phyloP scores from a whole-genome alignment of 2,888 invertebrate species.

The Rotaria socialis region DNA sequence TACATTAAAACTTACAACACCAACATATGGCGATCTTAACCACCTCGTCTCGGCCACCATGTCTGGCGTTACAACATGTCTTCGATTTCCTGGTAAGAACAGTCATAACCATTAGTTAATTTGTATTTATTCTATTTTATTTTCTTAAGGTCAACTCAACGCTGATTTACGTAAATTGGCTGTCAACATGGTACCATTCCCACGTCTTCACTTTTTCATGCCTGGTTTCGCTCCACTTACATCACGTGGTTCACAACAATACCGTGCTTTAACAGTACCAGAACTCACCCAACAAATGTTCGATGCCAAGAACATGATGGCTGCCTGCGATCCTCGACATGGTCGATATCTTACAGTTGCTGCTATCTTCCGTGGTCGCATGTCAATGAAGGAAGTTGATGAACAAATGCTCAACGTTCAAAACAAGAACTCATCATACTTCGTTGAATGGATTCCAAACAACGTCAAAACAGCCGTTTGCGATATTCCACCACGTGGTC shows the following conservation, averaged over 20 bases:
- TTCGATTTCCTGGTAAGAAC: slow-evolving; percentile 72
- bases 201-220: slow-evolving; percentile 59
- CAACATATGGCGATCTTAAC: slow-evolving; percentile 82
- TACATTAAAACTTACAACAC: slow-evolving; percentile 73
- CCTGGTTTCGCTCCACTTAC: slow-evolving; percentile 59
- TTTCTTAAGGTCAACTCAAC: slow-evolving; percentile 49
- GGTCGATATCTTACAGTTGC: slow-evolving; percentile 54
- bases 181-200: slow-evolving; percentile 58
- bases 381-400: slow-evolving; percentile 63
- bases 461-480: slow-evolving; percentile 57
- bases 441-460: slow-evolving; percentile 61
- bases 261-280: slow-evolving; percentile 56
- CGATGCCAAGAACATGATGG: slow-evolving; percentile 48
- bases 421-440: slow-evolving; percentile 82
- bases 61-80: slow-evolving; percentile 71
- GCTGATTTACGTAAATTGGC: slow-evolving; percentile 53
- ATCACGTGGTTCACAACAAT: slow-evolving; percentile 56
- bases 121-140: not conserved
- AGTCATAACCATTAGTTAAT: not conserved
- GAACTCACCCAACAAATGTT: slow-evolving; percentile 53
- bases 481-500: slow-evolving; percentile 63
- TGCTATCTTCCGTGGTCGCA: slow-evolving; percentile 57
- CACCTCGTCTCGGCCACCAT: slow-evolving; percentile 67
- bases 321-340: slow-evolving; percentile 47
- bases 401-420: slow-evolving; percentile 69